Base-by-base conservation (phyloP, 2,888 invertebrate species). In the Melangyna quadrimaculata region DNA sequence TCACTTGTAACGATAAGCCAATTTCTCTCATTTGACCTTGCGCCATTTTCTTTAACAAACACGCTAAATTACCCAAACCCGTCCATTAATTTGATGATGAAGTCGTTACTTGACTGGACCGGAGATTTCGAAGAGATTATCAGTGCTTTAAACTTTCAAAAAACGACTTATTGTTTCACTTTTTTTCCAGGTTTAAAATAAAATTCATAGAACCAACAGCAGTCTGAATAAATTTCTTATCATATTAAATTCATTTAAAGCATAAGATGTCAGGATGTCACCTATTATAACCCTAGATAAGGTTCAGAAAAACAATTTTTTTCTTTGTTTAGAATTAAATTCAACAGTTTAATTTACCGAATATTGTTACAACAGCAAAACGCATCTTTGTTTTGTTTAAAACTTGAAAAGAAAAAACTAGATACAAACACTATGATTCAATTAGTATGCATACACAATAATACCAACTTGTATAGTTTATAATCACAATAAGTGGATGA, bases 321-420 rank as follows among this genome's bases (percentile, higher is more conserved):
- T 22, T 45, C 10, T 43, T 6, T 8, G 3, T n/a, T 29, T 29
- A 45, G 6, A 29, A 71, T 29, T 1, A 57, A n/a, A 37, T 12
- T 22, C 6, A 19, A 35, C 51, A 77, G 51, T 27, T 61, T 6
- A 32, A 51, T 55, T 78, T 86, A 86, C 84, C 84, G 24, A 80
- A 73, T 24, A 86, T 19, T 48, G 72, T 69, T 14, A 80, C 61
- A 10, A 80, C 10, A 17, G 80, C 80, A 48, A 86, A 40, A 63
- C 80, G 80, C 84, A 86, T 86, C 43, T 37, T 86, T 35, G 12
- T 24, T 22, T 24, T 40, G 35, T 22, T 1, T 48, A 5, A 8
- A 7, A 61, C 14, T 37, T 24, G 8, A 10, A 19, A 14, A 55
- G 57, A 0, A 8, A 10, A 40, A 57, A 10, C 6, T 37, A 37